Conservation (phyloP, 2,888 invertebrate genomes). For the Leptinotarsa rubiginosa region DNA sequence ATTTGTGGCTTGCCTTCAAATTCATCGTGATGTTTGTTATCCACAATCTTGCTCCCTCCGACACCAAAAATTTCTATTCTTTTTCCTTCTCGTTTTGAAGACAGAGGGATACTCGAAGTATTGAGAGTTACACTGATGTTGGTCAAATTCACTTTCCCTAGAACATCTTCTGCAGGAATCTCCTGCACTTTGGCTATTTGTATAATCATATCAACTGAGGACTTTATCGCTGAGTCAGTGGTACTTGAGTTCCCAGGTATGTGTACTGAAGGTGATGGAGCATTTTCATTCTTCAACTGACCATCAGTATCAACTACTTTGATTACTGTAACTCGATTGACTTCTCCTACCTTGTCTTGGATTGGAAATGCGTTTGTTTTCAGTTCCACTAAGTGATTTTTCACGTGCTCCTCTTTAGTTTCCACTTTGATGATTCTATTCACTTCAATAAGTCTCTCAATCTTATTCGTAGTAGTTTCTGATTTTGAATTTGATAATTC, state of each 20-base stretch:
- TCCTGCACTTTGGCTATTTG: constrained; percentile 50
- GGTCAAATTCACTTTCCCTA: constrained; percentile 46
- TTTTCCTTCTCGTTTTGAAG: constrained; percentile 50
- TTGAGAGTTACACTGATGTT: constrained; percentile 43
- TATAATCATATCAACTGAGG: constrained; percentile 40
- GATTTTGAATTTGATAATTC: constrained; percentile 62
- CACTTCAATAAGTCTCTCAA: constrained; percentile 75
- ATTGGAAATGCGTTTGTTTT: constrained; percentile 72
- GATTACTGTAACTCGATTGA: constrained; percentile 76
- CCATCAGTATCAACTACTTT: constrained; percentile 73
- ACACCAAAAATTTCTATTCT: constrained; percentile 63
- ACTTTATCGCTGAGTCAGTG: constrained; percentile 35
- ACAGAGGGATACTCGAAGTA: not conserved
- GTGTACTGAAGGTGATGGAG: constrained; percentile 36
- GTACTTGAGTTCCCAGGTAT: constrained; percentile 13
- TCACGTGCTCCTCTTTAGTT: constrained; percentile 73
- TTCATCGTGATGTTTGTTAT: constrained; percentile 52
- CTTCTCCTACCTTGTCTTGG: constrained; percentile 76
- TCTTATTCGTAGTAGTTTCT: constrained; percentile 52
- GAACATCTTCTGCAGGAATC: constrained; percentile 38
- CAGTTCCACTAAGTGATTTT: constrained; percentile 65
- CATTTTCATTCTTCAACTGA: constrained; percentile 39
- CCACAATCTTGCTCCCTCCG: constrained; percentile 65
- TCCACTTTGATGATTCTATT: constrained; percentile 78
- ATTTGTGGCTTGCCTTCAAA: constrained; percentile 60